A percentile compares a stretch with the other conserved stretches of the same genome.
phyloP scores from a whole-genome alignment of 1,140 invertebrate genomes.

The Macrotrachela quadricornifera region DNA sequence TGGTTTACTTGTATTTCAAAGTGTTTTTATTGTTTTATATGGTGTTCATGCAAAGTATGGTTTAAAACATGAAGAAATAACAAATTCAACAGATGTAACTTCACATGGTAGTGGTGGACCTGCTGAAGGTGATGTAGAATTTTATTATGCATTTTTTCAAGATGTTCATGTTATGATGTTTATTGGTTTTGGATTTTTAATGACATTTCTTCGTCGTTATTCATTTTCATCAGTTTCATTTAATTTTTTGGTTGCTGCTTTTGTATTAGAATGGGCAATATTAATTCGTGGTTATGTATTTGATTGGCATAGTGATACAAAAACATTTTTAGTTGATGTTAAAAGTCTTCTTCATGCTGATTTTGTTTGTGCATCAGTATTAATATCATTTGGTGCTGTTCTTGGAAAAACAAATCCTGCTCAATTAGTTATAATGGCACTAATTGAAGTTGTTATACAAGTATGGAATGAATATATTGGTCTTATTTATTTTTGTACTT shows the following conservation, averaged over 20 bases:
- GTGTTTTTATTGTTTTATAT: too few species aligned
- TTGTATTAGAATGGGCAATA: constrained; percentile 11
- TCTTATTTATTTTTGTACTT: constrained; percentile 30
- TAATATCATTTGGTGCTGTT: constrained; percentile 75
- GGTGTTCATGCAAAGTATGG: too few species aligned
- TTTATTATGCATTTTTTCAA: constrained; percentile 11
- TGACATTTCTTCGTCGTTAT: constrained; percentile 70
- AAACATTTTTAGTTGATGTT: neutral
- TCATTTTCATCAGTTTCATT: constrained; percentile 24
- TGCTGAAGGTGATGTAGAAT: too few species aligned
- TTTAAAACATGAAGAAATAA: too few species aligned
- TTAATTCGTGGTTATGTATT: constrained; percentile 8
- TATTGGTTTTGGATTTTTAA: constrained; percentile 74
- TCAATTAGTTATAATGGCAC: constrained; percentile 56
- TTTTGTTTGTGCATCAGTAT: constrained; percentile 60
- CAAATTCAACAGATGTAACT: too few species aligned
- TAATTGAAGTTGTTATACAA: constrained; percentile 50
- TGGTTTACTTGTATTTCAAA: too few species aligned
- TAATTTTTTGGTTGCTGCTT: constrained; percentile 12
- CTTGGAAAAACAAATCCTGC: constrained; percentile 61
- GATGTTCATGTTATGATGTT: constrained; percentile 58
- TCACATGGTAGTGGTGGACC: too few species aligned
- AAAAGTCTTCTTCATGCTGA: constrained; percentile 55
- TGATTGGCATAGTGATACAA: too few species aligned
- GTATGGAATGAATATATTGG: constrained; percentile 57